Evolutionary conservation across 2,113 vertebrate species (phyloP).

Genomic region (Clarias batrachus): DNA sequence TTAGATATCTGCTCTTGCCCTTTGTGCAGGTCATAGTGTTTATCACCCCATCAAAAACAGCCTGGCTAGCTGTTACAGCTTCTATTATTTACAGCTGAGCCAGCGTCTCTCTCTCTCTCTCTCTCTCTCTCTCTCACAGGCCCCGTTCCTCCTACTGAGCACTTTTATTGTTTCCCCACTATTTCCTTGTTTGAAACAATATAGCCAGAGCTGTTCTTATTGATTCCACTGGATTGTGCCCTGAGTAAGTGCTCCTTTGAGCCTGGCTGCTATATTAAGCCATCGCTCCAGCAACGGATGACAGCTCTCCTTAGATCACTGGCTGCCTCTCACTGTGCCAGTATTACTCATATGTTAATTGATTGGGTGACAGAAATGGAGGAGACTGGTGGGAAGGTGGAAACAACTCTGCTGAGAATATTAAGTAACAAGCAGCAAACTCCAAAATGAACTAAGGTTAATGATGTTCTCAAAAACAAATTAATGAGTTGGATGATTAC

Average conservation of each 20-base stretch:
- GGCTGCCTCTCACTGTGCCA: slow-evolving; percentile 79
- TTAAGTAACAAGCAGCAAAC: slow-evolving; percentile 36
- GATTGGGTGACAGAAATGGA: slow-evolving; percentile 78
- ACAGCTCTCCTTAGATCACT: slow-evolving; percentile 80
- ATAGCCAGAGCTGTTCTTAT: slow-evolving; percentile 76
- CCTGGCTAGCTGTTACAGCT: slow-evolving; percentile 39
- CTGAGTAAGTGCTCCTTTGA: slow-evolving; percentile 78
- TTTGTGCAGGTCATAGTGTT: slow-evolving; percentile 32
- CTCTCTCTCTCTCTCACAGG: slow-evolving; percentile 38
- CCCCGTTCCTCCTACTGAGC: slow-evolving; percentile 43
- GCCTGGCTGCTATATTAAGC: slow-evolving; percentile 83
- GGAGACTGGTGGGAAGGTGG: slow-evolving; percentile 51
- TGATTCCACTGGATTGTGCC: slow-evolving; percentile 78
- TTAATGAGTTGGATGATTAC: slow-evolving; percentile 37
- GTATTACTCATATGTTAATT: slow-evolving; percentile 85
- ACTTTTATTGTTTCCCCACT: slow-evolving; percentile 62
- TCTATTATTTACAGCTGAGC: slow-evolving; percentile 60
- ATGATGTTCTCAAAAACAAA: slow-evolving; percentile 28
- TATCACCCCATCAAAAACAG: slow-evolving; percentile 47
- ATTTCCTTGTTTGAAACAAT: slow-evolving; percentile 74
- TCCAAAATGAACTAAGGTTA: slow-evolving; percentile 40
- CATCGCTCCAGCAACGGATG: slow-evolving; percentile 84
- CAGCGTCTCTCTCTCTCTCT: slow-evolving; percentile 48
- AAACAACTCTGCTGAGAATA: slow-evolving; percentile 47
- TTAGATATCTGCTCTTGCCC: slow-evolving; percentile 12